Base-by-base conservation (phyloP, 1,140 invertebrate genomes). In the Zaprionus ghesquierei region DNA sequence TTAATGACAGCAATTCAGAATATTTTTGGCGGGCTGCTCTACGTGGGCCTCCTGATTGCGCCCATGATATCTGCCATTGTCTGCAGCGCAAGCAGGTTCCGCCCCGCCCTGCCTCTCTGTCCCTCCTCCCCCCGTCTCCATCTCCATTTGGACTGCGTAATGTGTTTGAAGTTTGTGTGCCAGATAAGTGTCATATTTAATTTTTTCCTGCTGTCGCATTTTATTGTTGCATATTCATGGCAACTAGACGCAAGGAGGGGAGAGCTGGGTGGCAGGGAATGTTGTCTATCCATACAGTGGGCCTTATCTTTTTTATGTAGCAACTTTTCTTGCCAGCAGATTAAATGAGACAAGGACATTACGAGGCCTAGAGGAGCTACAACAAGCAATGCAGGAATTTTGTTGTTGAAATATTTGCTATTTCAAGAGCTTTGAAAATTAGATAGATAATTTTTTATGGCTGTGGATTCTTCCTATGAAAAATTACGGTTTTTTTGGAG, bases 1-100 rank as follows among this genome's bases (percentile, higher is more conserved):
- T 90, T 90, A 90, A 90, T 90, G 86, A 90, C 86, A 86, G 87
- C 86, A 86, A 90, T 90, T 90, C 87, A 81, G 72, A 87, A 84
- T 82, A 70, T 66, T 63, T n/a, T n/a, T n/a, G n/a, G n/a, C 64
- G 54, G 65, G 61, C 15, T 41, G 54, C 55, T 54, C 25, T 23
- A 44, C 59, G 44, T 55, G 62, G 56, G 60, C 35, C n/a, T 41
- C 69, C 75, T 82, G 82, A 86, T 86, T 76, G 79, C 62, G 71
- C 76, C 51, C 61, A 44, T 68, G 82, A 86, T 86, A 86, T 72
- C 75, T 72, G 84, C 35, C 75, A 82, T 86, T 81, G 81, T 86
- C 64, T 81, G 81, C 46, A 20, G 13, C 25, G 15, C 35, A 53
- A 31, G 41, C 18, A 12, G 41, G 41, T 22, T 4, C 41, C n/a